Percentiles rank a stretch among this genome's conserved stretches.
Conservation (phyloP, 2,113 vertebrate species). For the Alethe diademata region DNA sequence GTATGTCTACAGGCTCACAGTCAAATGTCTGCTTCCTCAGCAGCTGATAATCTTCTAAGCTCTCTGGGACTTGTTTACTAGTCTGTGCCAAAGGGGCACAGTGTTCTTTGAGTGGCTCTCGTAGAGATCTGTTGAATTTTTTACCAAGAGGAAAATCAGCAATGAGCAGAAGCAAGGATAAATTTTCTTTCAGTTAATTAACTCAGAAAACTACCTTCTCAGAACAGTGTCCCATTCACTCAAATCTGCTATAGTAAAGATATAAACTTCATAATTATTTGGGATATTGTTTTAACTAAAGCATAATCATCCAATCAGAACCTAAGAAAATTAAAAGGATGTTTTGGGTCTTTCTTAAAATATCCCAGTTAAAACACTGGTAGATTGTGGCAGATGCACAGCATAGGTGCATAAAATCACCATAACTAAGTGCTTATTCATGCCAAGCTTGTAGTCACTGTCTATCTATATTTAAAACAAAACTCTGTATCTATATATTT, state of each 20-base stretch:
- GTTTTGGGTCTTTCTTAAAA: not conserved
- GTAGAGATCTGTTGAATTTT: not conserved
- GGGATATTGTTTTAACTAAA: not conserved
- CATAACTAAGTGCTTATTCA: not conserved
- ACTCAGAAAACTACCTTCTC: not conserved
- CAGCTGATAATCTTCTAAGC: constrained; percentile 29
- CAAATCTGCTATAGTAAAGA: not conserved
- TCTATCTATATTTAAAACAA: not conserved
- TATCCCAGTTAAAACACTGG: not conserved
- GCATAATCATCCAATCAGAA: not conserved
- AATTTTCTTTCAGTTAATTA: not conserved
- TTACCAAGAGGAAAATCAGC: constrained; percentile 15
- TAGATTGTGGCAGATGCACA: not conserved
- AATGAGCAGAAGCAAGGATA: not conserved
- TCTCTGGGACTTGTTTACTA: constrained; percentile 31
- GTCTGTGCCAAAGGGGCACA: not conserved
- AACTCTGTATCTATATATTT: not conserved
- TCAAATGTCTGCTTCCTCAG: constrained; percentile 63
- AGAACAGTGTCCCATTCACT: not conserved
- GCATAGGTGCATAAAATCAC: not conserved
- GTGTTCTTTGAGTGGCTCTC: not conserved
- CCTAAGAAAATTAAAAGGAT: not conserved
- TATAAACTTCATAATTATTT: not conserved
- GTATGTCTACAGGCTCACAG: constrained; percentile 55
- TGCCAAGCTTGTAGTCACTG: not conserved